Conservation (phyloP, 2,113 vertebrate species). For the Sitta europaea region DNA sequence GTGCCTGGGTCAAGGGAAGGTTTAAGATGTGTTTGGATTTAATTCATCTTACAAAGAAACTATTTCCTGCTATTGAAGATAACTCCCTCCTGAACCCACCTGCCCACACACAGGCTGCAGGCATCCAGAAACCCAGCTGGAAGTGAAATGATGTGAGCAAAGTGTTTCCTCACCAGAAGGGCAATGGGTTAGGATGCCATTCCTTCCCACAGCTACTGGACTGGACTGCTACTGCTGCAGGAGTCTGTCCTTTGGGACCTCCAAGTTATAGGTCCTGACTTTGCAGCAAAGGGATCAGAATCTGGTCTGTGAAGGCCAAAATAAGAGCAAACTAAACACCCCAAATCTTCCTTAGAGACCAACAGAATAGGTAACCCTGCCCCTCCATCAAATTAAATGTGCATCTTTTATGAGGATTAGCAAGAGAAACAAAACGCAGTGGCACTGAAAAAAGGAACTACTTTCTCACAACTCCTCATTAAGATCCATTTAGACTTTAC, state of each 20-base stretch:
- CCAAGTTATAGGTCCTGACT: neutral
- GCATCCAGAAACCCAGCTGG: slow-evolving; percentile 62
- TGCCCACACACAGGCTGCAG: slow-evolving; percentile 68
- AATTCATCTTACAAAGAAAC: slow-evolving; percentile 67
- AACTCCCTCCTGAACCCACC: slow-evolving; percentile 67
- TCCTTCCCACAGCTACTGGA: slow-evolving; percentile 40
- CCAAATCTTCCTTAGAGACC: neutral
- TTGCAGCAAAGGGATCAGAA: neutral
- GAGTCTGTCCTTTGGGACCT: neutral
- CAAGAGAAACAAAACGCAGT: slow-evolving; percentile 4
- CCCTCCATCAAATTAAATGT: neutral
- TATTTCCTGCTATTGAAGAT: slow-evolving; percentile 67
- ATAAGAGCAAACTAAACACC: neutral
- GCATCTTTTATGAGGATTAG: slow-evolving; percentile 19
- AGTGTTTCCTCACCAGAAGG: slow-evolving; percentile 58
- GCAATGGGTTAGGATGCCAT: slow-evolving; percentile 55
- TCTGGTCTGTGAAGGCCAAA: neutral
- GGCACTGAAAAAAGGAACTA: slow-evolving; percentile 7
- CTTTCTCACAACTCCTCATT: slow-evolving; percentile 26
- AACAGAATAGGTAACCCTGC: neutral
- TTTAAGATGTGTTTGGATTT: slow-evolving; percentile 67
- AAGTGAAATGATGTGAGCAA: slow-evolving; percentile 53
- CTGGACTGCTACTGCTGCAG: neutral
- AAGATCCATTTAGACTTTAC: slow-evolving; percentile 32
- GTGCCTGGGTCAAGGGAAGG: slow-evolving; percentile 63